Conservation (phyloP, 1,140 invertebrate genomes). For the Drosophila melanogaster region DNA sequence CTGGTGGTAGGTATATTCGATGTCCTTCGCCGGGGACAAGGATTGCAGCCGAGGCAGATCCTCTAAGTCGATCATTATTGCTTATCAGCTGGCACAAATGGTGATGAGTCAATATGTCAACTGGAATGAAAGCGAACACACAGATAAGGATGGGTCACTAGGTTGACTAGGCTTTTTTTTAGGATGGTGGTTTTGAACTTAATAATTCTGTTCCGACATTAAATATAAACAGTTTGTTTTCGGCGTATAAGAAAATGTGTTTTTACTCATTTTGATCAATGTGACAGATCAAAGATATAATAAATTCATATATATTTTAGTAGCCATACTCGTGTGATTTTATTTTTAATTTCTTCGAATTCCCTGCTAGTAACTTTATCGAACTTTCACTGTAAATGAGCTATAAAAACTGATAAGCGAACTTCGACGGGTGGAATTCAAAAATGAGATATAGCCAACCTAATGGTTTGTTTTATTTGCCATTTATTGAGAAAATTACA, state of each 20-base stretch:
- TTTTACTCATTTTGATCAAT: too few species aligned
- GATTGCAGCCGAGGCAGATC: slow-evolving; percentile 80
- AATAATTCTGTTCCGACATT: neutral
- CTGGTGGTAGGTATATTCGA: slow-evolving; percentile 46
- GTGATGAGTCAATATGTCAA: slow-evolving; percentile 35
- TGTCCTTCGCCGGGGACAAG: slow-evolving; percentile 67
- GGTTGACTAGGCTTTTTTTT: too few species aligned
- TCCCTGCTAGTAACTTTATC: neutral
- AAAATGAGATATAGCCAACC: slow-evolving; percentile 13
- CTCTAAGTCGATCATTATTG: slow-evolving; percentile 73
- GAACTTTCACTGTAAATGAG: slow-evolving; percentile 16
- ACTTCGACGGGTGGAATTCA: slow-evolving; percentile 34
- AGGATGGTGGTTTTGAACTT: neutral
- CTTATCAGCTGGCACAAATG: slow-evolving; percentile 15
- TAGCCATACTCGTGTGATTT: too few species aligned
- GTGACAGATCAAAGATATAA: too few species aligned
- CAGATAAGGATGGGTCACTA: slow-evolving; percentile 15
- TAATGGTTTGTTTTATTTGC: slow-evolving; percentile 39
- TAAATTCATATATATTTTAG: too few species aligned
- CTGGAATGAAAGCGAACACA: slow-evolving; percentile 28
- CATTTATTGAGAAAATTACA: slow-evolving; percentile 36
- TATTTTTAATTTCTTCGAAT: neutral
- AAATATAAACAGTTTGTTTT: neutral
- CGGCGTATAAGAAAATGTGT: too few species aligned
- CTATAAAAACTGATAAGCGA: slow-evolving; percentile 49